Percentiles rank a stretch among this genome's conserved stretches.
Evolutionary conservation across 2,888 invertebrate species (phyloP).

Genomic region (Philaethria dido): DNA sequence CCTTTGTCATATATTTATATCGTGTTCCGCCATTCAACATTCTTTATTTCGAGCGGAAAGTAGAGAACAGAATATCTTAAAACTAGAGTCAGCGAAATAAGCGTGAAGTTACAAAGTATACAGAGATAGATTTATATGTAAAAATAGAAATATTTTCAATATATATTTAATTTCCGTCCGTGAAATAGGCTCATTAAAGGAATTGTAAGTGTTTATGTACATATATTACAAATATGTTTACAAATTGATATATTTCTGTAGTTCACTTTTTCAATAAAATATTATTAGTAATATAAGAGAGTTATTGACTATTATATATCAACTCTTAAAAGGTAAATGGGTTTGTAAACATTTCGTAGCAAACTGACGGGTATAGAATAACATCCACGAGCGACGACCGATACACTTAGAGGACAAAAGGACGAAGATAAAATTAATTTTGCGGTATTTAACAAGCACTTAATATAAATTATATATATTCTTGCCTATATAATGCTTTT

Average conservation of each 20-base stretch:
- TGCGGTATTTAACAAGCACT: not conserved
- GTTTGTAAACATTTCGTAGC: conserved; percentile 35
- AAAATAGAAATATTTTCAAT: too few species aligned
- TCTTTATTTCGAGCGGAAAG: too few species aligned
- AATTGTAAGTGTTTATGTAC: too few species aligned
- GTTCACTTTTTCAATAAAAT: not conserved
- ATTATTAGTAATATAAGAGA: not conserved
- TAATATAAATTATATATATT: conserved; percentile 10
- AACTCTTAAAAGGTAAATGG: conserved; percentile 33
- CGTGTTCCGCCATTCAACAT: too few species aligned
- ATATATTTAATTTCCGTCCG: too few species aligned
- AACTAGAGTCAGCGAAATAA: too few species aligned
- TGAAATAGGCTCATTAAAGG: too few species aligned
- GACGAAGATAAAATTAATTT: conserved; percentile 20
- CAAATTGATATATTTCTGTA: not conserved
- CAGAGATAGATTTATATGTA: too few species aligned
- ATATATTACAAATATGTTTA: too few species aligned
- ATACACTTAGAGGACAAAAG: conserved; percentile 27
- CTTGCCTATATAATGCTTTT: not conserved
- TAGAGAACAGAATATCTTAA: too few species aligned
- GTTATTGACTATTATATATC: conserved; percentile 7
- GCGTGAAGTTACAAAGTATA: too few species aligned
- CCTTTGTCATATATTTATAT: too few species aligned
- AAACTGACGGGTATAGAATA: conserved; percentile 28
- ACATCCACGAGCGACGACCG: conserved; percentile 25